Percentiles rank a stretch among this genome's conserved stretches.
Conservation (phyloP, 53 echinoderm and acorn worm species). For the Crossaster papposus region DNA sequence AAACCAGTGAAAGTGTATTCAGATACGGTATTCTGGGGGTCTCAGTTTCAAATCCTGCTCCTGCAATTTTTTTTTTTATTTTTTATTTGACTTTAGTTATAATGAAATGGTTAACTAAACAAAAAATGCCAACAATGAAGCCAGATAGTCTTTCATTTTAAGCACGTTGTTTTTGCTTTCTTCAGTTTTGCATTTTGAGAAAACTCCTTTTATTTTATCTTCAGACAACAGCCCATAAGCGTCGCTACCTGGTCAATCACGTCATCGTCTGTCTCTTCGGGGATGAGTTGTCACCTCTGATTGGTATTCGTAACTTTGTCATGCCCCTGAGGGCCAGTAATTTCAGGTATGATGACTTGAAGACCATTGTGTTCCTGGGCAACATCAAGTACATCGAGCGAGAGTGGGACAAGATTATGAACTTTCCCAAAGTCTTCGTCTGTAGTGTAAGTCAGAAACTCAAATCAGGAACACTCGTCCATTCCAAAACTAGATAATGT, state of each 20-base stretch:
- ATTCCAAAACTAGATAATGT: too few species aligned
- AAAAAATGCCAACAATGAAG: too few species aligned
- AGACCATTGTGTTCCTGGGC: conserved; percentile 86
- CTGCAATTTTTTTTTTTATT: too few species aligned
- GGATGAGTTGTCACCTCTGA: conserved; percentile 81
- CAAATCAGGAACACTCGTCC: not conserved
- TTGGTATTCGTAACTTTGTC: conserved; percentile 95
- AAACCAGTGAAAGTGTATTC: too few species aligned
- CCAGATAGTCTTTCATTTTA: too few species aligned
- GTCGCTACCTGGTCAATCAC: conserved; percentile 72
- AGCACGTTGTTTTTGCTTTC: too few species aligned
- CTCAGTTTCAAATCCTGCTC: too few species aligned
- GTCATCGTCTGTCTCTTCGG: conserved; percentile 90
- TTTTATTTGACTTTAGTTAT: too few species aligned
- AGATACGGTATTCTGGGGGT: too few species aligned
- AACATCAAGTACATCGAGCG: conserved; percentile 79
- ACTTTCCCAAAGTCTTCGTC: conserved; percentile 89
- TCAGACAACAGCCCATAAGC: conserved; percentile 53
- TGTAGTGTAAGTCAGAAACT: conserved; percentile 71
- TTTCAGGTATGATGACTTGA: conserved; percentile 87
- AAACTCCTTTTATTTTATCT: not conserved
- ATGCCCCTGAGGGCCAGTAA: conserved; percentile 98
- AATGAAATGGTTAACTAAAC: too few species aligned
- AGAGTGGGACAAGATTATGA: conserved; percentile 94
- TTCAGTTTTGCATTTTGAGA: too few species aligned